Percentiles rank a stretch among this genome's conserved stretches.
Evolutionary conservation across 2,113 vertebrate genomes (phyloP).

Genomic region (Cavia aperea): DNA sequence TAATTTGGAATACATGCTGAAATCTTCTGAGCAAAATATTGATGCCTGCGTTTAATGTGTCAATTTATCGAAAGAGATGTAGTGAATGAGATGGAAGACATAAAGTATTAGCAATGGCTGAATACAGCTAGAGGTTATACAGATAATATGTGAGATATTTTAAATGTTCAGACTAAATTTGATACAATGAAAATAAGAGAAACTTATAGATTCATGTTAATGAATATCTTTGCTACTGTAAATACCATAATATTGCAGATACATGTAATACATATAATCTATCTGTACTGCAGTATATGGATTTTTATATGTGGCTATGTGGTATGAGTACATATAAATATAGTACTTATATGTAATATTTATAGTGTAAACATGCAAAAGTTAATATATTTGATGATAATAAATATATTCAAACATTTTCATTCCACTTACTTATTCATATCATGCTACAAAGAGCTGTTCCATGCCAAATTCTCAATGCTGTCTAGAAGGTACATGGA

Average conservation of each 20-base stretch:
- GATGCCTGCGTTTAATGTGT: background rate
- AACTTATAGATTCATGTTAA: background rate
- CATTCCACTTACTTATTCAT: background rate
- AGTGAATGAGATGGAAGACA: background rate
- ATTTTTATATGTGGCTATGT: background rate
- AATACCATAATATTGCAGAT: background rate
- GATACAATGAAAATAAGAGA: background rate
- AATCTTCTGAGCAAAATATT: background rate
- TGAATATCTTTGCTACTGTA: background rate
- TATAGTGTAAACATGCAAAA: background rate
- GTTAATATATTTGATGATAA: background rate
- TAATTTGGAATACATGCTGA: background rate
- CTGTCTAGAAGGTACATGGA: accelerated
- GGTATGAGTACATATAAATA: background rate
- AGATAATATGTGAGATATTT: background rate
- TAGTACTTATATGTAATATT: background rate
- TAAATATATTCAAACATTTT: background rate
- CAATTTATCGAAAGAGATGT: background rate
- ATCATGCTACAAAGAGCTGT: background rate
- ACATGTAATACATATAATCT: background rate
- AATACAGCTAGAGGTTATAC: background rate
- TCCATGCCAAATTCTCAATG: background rate
- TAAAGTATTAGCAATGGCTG: background rate
- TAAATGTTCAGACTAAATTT: background rate
- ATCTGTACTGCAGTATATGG: background rate